Base-by-base conservation (phyloP, 2,888 invertebrate species). In the Ceraclea dissimilis region DNA sequence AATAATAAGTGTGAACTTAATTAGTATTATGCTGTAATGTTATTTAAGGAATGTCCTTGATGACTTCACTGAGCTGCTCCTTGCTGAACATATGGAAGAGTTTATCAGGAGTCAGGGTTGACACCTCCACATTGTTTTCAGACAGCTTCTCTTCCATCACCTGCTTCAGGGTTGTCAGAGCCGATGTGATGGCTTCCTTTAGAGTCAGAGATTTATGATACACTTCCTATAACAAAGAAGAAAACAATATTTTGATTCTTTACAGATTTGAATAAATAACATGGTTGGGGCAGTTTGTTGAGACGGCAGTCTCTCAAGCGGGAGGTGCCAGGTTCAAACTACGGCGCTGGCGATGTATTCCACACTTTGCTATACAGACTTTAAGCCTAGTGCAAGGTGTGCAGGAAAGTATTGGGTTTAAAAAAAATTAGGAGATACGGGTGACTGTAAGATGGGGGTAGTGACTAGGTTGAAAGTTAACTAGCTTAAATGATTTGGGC, bases 121-220 rank as follows among this genome's bases (percentile, higher is more conserved):
- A 93, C 63, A 97, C 92, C 77, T 99, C 99, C 53, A 99, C 96
- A 73, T 99, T 99, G 55, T 89, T 93, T 59, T 94, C 90, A 60
- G 90, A 97, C 2, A 99, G 76, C 72, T 98, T 99, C 71, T 99
- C 99, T 70, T 99, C 99, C 99, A 99, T 99, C 0, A 99, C 98
- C 75, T 99, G 98, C 71, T 99, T 99, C 19, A 99, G 77, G 66
- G 98, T 98, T 11, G 90, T 92, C 54, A 99, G 77, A 0, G 95
- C 89, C 13, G 91, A 78, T 67, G 92, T 93, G 60, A 92, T 88
- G 0, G 97, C 98, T 76, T 98, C 97, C 62, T 86, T 85, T 51
- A 99, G 72, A 0, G 91, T 93, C 90, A 99, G 94, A 19, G 93
- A 90, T 78, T 92, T 81, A 65, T 84, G 84, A 64, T 80, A 87